phyloP scores from a whole-genome alignment of 2,797 vertebrate genomes.

The Alectoris magna region DNA sequence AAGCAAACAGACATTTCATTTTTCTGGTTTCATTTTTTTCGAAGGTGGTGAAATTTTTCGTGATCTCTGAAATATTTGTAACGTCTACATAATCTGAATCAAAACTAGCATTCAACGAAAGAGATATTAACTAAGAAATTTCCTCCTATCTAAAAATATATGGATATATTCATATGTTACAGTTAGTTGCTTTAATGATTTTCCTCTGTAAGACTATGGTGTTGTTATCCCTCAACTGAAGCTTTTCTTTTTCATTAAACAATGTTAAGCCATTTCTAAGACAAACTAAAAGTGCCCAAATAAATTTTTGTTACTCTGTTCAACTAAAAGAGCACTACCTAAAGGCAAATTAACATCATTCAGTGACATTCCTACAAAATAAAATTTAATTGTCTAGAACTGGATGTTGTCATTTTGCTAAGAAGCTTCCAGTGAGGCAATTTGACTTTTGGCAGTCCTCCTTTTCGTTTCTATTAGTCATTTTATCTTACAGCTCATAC shows the following conservation, averaged over 20 bases:
- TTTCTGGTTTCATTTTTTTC: background rate
- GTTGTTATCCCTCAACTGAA: background rate
- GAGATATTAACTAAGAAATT: background rate
- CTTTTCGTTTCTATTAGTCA: slow-evolving; percentile 22
- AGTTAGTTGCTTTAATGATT: background rate
- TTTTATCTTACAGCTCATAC: slow-evolving; percentile 25
- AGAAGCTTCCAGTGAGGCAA: slow-evolving; percentile 31
- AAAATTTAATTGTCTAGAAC: slow-evolving; percentile 46
- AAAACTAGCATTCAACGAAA: background rate
- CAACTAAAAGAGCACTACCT: slow-evolving; percentile 27
- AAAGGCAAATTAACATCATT: slow-evolving; percentile 51
- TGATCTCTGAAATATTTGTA: background rate
- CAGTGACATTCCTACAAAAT: slow-evolving; percentile 35
- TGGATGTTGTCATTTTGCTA: slow-evolving; percentile 32
- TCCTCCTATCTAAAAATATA: background rate
- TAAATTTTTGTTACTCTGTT: slow-evolving; percentile 23
- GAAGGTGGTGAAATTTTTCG: background rate
- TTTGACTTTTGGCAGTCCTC: slow-evolving; percentile 7
- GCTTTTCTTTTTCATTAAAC: background rate
- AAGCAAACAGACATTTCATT: background rate
- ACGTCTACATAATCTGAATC: background rate
- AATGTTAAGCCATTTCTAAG: background rate
- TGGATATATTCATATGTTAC: background rate
- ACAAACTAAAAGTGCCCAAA: slow-evolving; percentile 7
- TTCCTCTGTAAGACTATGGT: background rate